Percentiles rank a stretch among this genome's conserved stretches.
phyloP scores from a whole-genome alignment of 2,888 invertebrate species.

The Eupsilia transversa region DNA sequence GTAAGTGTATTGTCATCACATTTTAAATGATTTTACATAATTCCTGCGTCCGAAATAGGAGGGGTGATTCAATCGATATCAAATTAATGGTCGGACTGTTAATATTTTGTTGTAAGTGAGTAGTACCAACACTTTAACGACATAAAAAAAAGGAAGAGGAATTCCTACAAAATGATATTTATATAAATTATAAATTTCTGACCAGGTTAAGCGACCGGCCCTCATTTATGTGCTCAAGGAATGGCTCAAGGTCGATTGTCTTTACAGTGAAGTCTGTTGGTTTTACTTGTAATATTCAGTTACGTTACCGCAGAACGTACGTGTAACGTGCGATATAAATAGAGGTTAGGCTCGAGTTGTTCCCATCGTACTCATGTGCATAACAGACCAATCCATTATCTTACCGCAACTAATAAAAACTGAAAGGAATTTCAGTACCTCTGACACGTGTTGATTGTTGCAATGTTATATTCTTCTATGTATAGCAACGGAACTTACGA shows the following conservation, averaged over 20 bases:
- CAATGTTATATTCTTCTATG: constrained; percentile 39
- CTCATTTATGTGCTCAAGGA: constrained; percentile 74
- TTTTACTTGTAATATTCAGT: constrained; percentile 87
- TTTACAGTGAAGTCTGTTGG: constrained; percentile 78
- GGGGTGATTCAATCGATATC: constrained; percentile 29
- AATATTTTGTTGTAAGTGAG: not conserved
- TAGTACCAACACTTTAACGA: not conserved
- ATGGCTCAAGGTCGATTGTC: constrained; percentile 75
- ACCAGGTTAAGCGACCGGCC: constrained; percentile 63
- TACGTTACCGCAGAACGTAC: constrained; percentile 80
- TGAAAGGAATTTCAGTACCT: constrained; percentile 83
- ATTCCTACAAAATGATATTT: not conserved
- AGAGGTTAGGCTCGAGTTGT: constrained; percentile 84
- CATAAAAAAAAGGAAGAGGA: no score
- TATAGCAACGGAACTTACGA: constrained; percentile 39
- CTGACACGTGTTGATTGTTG: constrained; percentile 68
- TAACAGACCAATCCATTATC: constrained; percentile 88
- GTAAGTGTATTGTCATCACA: not conserved
- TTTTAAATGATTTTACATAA: constrained; percentile 2
- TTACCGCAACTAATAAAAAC: constrained; percentile 87
- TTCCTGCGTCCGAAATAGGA: not conserved
- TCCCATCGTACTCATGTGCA: constrained; percentile 81
- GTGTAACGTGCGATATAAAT: constrained; percentile 86
- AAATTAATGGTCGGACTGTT: not conserved
- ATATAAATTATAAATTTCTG: constrained; percentile 19